Percentiles rank a stretch among this genome's conserved stretches.
phyloP scores from a whole-genome alignment of 1,140 invertebrate genomes.

The Ylistrum balloti region DNA sequence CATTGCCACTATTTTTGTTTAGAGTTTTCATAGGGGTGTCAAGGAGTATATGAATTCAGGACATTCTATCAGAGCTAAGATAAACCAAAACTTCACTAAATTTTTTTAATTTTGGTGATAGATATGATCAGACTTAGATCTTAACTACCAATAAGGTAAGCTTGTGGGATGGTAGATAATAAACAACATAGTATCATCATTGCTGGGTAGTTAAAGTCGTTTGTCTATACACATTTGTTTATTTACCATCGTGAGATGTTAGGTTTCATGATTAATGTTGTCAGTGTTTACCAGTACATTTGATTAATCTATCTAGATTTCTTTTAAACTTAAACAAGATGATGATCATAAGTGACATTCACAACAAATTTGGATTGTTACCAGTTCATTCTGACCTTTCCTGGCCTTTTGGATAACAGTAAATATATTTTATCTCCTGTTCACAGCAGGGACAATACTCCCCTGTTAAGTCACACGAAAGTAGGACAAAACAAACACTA shows the following conservation, averaged over 20 bases:
- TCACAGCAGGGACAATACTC: neutral
- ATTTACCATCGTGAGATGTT: neutral
- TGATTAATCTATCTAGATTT: neutral
- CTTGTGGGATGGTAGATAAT: no score
- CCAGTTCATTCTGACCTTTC: conserved; percentile 3
- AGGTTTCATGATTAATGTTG: neutral
- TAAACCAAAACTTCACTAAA: no score
- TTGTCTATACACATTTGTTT: neutral
- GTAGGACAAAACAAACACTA: neutral
- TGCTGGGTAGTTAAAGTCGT: no score
- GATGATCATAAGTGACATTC: neutral
- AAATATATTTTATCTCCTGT: neutral
- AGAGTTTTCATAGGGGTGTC: no score
- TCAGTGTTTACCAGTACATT: neutral
- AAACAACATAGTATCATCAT: no score
- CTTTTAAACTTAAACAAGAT: neutral
- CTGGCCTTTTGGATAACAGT: neutral
- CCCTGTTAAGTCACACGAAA: neutral
- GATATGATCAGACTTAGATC: no score
- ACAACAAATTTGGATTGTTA: neutral
- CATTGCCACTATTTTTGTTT: no score
- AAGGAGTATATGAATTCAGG: no score
- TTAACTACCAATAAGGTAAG: no score
- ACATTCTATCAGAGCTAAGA: no score
- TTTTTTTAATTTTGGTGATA: no score